phyloP scores from a whole-genome alignment of 2,888 invertebrate genomes.

The Nasonia oneida region DNA sequence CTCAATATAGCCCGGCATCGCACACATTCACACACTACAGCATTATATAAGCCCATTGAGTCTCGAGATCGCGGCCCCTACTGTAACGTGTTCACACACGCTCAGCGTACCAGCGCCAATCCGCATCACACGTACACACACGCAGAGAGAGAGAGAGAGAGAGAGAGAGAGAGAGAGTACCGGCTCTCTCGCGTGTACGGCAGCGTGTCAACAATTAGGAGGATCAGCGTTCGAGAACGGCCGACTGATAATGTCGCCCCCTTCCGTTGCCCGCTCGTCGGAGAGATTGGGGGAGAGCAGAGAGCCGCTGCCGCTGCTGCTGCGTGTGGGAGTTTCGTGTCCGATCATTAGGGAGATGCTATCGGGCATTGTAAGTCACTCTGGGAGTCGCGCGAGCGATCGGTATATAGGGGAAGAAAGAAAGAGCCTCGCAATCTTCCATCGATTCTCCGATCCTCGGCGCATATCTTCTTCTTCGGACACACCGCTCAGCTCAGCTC shows the following conservation, averaged over 20 bases:
- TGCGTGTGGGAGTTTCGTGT: conserved; percentile 76
- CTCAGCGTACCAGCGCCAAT: conserved; percentile 49
- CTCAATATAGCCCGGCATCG: background rate
- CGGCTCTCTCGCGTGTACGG: conserved; percentile 66
- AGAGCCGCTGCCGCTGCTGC: conserved; percentile 53
- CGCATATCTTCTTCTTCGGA: background rate
- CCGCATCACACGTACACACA: conserved; percentile 54
- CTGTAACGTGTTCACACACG: conserved; percentile 32
- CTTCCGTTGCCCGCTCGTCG: conserved; percentile 21
- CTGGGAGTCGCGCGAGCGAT: conserved; percentile 59
- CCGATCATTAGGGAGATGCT: conserved; percentile 77
- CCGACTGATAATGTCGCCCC: conserved; percentile 70
- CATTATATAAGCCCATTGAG: conserved; percentile 5
- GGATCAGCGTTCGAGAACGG: conserved; percentile 73
- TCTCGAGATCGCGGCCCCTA: background rate
- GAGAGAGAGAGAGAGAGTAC: background rate
- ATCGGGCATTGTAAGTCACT: conserved; percentile 76
- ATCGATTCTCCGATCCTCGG: conserved; percentile 51
- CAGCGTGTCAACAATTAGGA: conserved; percentile 76
- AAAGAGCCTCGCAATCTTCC: conserved; percentile 34
- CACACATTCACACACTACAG: conserved; percentile 17
- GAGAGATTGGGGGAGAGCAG: conserved; percentile 63
- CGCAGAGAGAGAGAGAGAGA: background rate
- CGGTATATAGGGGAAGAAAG: conserved; percentile 1
- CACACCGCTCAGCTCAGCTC: background rate